Conservation (phyloP, 2,113 vertebrate species). For the Jaculus jaculus region DNA sequence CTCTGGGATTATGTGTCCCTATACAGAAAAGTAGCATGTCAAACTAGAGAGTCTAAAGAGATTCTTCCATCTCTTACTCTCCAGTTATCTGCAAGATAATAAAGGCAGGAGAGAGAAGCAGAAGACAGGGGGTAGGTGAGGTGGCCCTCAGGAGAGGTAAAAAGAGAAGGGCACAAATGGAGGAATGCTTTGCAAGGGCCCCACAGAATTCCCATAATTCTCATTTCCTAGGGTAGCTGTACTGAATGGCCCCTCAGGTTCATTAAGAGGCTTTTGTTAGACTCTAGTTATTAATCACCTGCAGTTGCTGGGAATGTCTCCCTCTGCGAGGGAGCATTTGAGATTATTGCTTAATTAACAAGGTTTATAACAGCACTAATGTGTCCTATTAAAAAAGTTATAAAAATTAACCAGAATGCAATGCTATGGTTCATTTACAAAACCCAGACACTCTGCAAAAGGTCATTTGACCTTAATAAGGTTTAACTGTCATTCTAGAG, state of each 20-base stretch:
- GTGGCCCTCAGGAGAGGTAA: background rate
- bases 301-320: constrained; percentile 81
- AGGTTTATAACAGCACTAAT: constrained; percentile 84
- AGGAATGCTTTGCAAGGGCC: background rate
- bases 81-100: background rate
- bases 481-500: constrained; percentile 67
- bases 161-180: background rate
- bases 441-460: constrained; percentile 80
- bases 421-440: constrained; percentile 80
- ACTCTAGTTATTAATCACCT: constrained; percentile 82
- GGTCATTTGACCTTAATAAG: constrained; percentile 82
- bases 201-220: constrained; percentile 19
- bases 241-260: constrained; percentile 61
- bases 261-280: constrained; percentile 79
- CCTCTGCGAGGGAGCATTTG: constrained; percentile 80
- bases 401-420: constrained; percentile 84
- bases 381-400: constrained; percentile 85
- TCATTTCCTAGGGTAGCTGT: constrained; percentile 44
- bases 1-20: background rate
- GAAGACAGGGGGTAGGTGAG: background rate
- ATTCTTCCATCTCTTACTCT: background rate
- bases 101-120: background rate
- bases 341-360: constrained; percentile 87
- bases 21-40: background rate
- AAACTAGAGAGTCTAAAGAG: background rate